Conservation (phyloP, 2,113 vertebrate species). For the Malurus cyaneus region DNA sequence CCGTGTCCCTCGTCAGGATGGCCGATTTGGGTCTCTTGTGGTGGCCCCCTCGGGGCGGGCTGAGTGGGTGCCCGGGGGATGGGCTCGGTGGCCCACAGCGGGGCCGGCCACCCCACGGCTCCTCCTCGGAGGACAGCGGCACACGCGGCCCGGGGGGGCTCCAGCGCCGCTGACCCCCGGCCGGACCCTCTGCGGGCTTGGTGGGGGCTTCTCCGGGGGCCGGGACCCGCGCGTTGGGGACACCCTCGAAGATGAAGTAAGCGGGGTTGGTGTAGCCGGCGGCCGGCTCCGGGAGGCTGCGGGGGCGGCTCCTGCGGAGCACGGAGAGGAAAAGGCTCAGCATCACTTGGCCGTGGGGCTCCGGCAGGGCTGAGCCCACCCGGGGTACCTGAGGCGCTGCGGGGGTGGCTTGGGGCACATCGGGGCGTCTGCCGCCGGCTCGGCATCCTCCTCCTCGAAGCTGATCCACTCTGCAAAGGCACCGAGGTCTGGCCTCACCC, state of each 20-base stretch:
- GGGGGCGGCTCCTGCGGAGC: constrained; percentile 61
- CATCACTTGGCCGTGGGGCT: neutral
- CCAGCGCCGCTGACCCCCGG: neutral
- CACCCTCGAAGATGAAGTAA: constrained; percentile 86
- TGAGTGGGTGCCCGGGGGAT: rapidly evolving
- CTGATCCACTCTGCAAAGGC: constrained; percentile 79
- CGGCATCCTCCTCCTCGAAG: constrained; percentile 71
- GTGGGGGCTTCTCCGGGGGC: neutral
- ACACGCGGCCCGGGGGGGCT: neutral
- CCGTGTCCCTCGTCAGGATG: neutral
- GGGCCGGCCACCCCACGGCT: neutral
- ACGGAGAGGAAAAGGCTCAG: neutral
- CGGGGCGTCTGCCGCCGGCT: rapidly evolving
- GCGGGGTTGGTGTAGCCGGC: constrained; percentile 86
- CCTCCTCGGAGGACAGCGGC: neutral
- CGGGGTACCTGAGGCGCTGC: constrained; percentile 1
- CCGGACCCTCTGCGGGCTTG: constrained; percentile 25
- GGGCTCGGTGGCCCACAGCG: neutral
- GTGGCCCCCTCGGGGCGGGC: rapidly evolving
- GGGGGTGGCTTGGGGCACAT: neutral
- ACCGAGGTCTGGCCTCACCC: neutral
- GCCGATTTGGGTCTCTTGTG: constrained; percentile 35
- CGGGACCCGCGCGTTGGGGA: constrained; percentile 52
- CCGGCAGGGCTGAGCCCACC: rapidly evolving
- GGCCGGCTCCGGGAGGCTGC: constrained; percentile 57